Evolutionary conservation across 2,113 vertebrate species (phyloP).

Genomic region (Austrofundulus limnaeus): DNA sequence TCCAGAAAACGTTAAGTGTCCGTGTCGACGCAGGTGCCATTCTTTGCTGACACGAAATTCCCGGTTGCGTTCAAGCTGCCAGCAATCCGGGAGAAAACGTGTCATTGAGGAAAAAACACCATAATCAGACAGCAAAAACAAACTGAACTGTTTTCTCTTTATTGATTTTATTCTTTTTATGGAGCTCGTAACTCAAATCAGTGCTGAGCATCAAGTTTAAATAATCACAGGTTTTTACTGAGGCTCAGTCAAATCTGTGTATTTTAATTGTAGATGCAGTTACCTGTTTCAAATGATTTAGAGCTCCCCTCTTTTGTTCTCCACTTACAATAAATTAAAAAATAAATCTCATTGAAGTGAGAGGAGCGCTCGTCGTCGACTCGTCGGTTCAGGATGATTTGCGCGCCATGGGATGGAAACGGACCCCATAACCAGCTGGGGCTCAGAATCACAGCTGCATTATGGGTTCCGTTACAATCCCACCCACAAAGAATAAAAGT

Average conservation of each 20-base stretch:
- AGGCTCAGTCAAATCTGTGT: too few relatives aligned
- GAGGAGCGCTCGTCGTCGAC: background rate
- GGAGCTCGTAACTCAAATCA: too few relatives aligned
- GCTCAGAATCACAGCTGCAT: constrained; percentile 79
- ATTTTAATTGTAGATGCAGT: constrained; percentile 14
- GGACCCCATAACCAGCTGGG: constrained; percentile 80
- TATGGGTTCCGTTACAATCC: constrained; percentile 86
- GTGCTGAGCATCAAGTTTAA: too few relatives aligned
- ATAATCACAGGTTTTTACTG: too few relatives aligned
- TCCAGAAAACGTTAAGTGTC: background rate
- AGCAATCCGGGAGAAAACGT: constrained; percentile 99
- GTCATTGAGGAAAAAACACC: constrained; percentile 93
- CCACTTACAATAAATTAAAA: constrained; percentile 1
- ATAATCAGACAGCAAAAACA: background rate
- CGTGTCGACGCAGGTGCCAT: constrained; percentile 72
- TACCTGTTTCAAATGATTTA: constrained; percentile 6
- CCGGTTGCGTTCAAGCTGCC: constrained; percentile 85
- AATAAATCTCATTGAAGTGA: background rate
- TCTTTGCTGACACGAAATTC: constrained; percentile 97
- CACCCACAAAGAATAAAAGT: constrained; percentile 54
- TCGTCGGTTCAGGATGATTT: constrained; percentile 18
- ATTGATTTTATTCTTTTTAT: background rate
- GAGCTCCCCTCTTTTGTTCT: background rate
- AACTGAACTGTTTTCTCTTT: constrained; percentile 18
- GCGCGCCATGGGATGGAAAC: constrained; percentile 76